Evolutionary conservation across 1,140 invertebrate genomes (phyloP).

Genomic region (Eueides isabella): DNA sequence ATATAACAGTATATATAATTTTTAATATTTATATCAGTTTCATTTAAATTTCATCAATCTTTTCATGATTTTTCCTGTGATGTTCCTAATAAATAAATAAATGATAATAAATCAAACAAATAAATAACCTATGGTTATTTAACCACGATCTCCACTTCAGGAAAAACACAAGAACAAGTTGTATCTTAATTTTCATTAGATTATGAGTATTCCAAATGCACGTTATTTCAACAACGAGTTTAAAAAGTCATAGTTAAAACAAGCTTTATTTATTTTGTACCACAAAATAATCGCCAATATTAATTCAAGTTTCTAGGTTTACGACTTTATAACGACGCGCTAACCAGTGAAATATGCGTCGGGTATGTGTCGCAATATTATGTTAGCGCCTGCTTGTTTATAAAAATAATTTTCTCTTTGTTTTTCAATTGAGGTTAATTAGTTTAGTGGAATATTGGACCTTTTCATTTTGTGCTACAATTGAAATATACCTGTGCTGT

Average conservation of each 20-base stretch:
- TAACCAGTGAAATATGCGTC: constrained; percentile 67
- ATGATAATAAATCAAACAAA: too few relatives aligned
- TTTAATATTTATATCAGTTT: too few relatives aligned
- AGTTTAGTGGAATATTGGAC: neutral
- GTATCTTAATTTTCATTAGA: too few relatives aligned
- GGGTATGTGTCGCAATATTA: constrained; percentile 52
- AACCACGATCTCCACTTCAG: too few relatives aligned
- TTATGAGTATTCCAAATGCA: neutral
- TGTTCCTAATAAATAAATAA: too few relatives aligned
- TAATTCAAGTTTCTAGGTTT: constrained; percentile 72
- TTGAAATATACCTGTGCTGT: too few relatives aligned
- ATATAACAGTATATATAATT: too few relatives aligned
- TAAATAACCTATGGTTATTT: too few relatives aligned
- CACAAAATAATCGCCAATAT: constrained; percentile 48
- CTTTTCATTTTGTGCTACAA: neutral
- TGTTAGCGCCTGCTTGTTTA: constrained; percentile 42
- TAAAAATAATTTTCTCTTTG: constrained; percentile 17
- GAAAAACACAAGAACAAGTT: too few relatives aligned
- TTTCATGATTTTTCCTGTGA: too few relatives aligned
- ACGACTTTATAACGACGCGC: constrained; percentile 77
- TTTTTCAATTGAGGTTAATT: neutral
- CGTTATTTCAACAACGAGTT: neutral
- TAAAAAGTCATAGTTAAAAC: neutral
- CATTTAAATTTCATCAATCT: too few relatives aligned
- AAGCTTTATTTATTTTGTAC: constrained; percentile 25